phyloP scores from a whole-genome alignment of 2,113 vertebrate species.

The Choloepus hoffmanni region DNA sequence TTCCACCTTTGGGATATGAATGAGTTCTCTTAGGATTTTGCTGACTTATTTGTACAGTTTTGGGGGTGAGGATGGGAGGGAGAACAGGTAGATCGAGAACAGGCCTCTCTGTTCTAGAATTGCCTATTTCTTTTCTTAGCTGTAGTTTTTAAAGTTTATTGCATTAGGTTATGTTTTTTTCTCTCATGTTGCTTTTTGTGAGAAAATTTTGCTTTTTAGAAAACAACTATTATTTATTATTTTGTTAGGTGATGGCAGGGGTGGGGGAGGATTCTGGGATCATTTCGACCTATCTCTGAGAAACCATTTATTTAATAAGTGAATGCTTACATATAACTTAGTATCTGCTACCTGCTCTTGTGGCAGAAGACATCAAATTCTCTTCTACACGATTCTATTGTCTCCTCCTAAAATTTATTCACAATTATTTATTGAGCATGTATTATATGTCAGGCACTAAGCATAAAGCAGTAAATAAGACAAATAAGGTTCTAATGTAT shows the following conservation, averaged over 20 bases:
- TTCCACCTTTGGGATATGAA: background rate
- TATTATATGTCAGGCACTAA: background rate
- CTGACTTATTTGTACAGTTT: background rate
- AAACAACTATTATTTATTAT: background rate
- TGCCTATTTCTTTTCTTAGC: background rate
- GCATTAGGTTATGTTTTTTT: background rate
- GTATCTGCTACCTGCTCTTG: background rate
- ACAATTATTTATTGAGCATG: slow-evolving; percentile 41
- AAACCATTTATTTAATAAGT: slow-evolving; percentile 49
- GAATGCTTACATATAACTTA: background rate
- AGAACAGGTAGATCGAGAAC: background rate
- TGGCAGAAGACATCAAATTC: background rate
- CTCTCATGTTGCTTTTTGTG: background rate
- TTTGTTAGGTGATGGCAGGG: background rate
- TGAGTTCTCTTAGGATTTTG: background rate
- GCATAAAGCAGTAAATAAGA: background rate
- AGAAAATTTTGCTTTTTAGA: background rate
- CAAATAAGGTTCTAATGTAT: slow-evolving; percentile 6
- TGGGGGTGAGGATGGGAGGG: background rate
- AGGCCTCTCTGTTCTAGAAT: background rate
- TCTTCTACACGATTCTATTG: background rate
- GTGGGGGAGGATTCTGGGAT: background rate
- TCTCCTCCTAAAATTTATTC: slow-evolving; percentile 38
- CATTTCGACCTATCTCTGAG: slow-evolving; percentile 4
- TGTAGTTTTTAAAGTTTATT: background rate